Evolutionary conservation across 2,888 invertebrate genomes (phyloP), one percentile per base, ranked within the genome.

Genomic region (Coelopa pilipes): DNA sequence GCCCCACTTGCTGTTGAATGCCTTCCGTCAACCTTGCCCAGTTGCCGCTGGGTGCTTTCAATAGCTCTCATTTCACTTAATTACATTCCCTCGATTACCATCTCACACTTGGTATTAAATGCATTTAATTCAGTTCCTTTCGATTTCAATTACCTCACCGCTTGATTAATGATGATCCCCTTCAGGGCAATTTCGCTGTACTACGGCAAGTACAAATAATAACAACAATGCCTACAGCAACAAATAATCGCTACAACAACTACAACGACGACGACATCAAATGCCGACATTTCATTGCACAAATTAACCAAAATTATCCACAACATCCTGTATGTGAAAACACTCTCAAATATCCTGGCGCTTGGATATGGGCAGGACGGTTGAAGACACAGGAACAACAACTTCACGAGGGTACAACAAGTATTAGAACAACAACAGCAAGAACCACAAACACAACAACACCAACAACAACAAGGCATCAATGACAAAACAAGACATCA

Each of bases 241-340:
- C 7, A 34, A 34, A 34, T 45, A 17, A 66, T 7, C 34, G 7
- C 34, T 7, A 34, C 34, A n/a, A n/a, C 34, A 34, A 34, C 34
- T 4, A 34, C 34, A 34, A 34, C 34, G 7, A 34, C 34, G 34
- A 34, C 7, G 4, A n/a, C n/a, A n/a, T n/a, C n/a, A n/a, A 34
- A 47, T 12, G 45, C 66, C n/a, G 47, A 55, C 24, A 68, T 53
- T 53, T 68, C 68, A 68, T 68, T 50, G 34, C 68, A 68, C 68
- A 68, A 68, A 68, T 68, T 68, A 68, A 68, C 68, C 68, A 53
- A 68, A 53, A 68, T 68, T 53, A 68, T 53, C 68, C 68, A 53
- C 68, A 68, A 24, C 53, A 21, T 21, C 13, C 53, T 57, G 17
- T 21, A 57, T 57, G 17, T 57, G 57, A 57, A 57, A 57, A 57